A percentile compares a stretch with the other conserved stretches of the same genome.
These are phyloP conservation scores for Fistularia tabacaria DNA, from an alignment of 2,797 vertebrate genomes.

Conservation along the genomic window DNA sequence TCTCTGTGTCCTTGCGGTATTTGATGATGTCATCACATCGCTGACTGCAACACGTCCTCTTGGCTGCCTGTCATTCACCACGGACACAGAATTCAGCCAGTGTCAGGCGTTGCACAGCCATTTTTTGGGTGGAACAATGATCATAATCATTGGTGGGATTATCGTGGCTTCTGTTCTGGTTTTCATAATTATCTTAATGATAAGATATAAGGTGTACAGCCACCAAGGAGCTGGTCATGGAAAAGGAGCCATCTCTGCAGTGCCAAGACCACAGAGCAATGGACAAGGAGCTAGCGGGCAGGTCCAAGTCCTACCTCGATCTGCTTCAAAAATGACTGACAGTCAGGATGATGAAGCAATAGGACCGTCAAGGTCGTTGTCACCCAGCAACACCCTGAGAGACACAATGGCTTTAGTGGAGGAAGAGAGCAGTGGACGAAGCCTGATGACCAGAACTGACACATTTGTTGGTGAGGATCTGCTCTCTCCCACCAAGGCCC, in stretches of 20 bases:
- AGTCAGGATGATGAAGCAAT: conserved; percentile 67
- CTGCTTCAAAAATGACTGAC: conserved; percentile 76
- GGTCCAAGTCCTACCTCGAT: conserved; percentile 64
- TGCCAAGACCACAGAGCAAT: conserved; percentile 65
- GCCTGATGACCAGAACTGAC: conserved; percentile 63
- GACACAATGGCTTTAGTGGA: conserved; percentile 75
- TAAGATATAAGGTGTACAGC: conserved; percentile 90
- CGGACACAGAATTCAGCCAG: conserved; percentile 80
- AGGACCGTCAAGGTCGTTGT: conserved; percentile 51
- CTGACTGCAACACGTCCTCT: conserved; percentile 83
- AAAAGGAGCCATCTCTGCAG: conserved; percentile 61
- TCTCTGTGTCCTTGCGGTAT: conserved; percentile 84
- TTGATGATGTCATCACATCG: conserved; percentile 83
- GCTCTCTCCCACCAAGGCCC: conserved; percentile 70
- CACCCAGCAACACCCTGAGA: conserved; percentile 65
- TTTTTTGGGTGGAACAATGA: conserved; percentile 91
- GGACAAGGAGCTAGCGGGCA: conserved; percentile 62
- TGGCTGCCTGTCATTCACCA: conserved; percentile 87
- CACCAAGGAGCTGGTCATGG: conserved; percentile 75
- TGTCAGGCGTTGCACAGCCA: conserved; percentile 85
- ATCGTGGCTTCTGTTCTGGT: conserved; percentile 92
- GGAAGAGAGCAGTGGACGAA: conserved; percentile 64
- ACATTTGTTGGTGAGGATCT: conserved; percentile 64
- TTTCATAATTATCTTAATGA: conserved; percentile 95
- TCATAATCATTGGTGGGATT: conserved; percentile 93